phyloP scores from a whole-genome alignment of 2,113 vertebrate genomes.

The Notothenia coriiceps region DNA sequence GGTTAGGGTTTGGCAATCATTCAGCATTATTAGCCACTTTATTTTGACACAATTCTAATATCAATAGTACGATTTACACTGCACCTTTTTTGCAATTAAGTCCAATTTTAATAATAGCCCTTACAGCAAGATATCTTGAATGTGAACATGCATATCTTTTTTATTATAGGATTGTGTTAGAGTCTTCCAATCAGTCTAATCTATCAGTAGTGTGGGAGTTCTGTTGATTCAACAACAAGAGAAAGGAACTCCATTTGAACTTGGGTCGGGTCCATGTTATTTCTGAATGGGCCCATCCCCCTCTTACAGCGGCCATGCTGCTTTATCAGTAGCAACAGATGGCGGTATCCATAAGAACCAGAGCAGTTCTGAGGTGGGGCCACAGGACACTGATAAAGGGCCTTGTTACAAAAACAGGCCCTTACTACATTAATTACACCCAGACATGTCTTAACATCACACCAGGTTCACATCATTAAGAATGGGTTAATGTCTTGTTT shows the following conservation, averaged over 20 bases:
- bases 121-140: not conserved
- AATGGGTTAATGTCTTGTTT: no score
- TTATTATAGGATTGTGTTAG: not conserved
- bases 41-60: not conserved
- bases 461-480: no score
- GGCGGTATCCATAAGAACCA: not conserved
- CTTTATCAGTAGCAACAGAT: constrained; percentile 56
- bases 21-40: not conserved
- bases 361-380: not conserved
- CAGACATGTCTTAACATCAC: not conserved
- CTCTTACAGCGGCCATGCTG: not conserved
- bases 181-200: no score
- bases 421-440: not conserved
- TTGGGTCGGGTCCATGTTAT: no score
- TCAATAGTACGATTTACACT: not conserved
- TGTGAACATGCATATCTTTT: no score
- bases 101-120: no score
- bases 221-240: no score
- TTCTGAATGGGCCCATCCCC: no score
- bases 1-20: not conserved
- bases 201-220: no score
- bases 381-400: no score
- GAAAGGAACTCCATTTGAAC: no score
- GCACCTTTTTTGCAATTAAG: no score
- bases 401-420: not conserved